phyloP scores from a whole-genome alignment of 2,113 vertebrate species.

The Malurus alboscapulatus region DNA sequence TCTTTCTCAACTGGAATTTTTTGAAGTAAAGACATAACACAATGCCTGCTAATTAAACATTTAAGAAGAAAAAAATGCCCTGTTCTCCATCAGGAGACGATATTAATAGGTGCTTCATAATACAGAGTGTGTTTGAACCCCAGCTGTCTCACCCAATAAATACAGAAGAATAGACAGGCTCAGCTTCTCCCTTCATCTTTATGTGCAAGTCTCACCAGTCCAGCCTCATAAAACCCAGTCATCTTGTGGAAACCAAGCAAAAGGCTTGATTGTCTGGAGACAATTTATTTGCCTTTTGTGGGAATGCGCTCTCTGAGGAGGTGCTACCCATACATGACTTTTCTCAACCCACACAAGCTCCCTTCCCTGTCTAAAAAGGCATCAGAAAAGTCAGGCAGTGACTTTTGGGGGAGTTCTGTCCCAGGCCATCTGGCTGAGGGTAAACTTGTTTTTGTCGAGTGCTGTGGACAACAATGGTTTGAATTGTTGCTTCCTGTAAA shows the following conservation, averaged over 20 bases:
- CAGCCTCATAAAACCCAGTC: background rate
- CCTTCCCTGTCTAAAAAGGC: background rate
- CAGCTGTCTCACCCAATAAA: slow-evolving; percentile 31
- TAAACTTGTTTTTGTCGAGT: background rate
- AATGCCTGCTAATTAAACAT: slow-evolving; percentile 27
- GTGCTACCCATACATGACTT: background rate
- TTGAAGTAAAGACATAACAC: slow-evolving; percentile 34
- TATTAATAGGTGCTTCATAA: slow-evolving; percentile 51
- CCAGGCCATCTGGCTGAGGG: background rate
- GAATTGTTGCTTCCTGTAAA: background rate
- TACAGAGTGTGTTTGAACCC: slow-evolving; percentile 5
- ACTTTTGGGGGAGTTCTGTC: background rate
- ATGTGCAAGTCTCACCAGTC: background rate
- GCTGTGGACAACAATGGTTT: background rate
- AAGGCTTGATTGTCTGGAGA: background rate
- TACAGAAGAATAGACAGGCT: background rate
- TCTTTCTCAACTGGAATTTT: slow-evolving; percentile 49
- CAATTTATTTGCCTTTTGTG: background rate
- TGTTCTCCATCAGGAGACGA: slow-evolving; percentile 6
- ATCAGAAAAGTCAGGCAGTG: background rate
- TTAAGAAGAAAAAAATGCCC: slow-evolving; percentile 21
- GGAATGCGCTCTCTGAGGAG: background rate
- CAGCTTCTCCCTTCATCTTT: background rate
- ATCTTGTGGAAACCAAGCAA: background rate
- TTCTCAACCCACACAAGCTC: background rate